phyloP scores from a whole-genome alignment of 2,797 vertebrate species.

The Merluccius polli region DNA sequence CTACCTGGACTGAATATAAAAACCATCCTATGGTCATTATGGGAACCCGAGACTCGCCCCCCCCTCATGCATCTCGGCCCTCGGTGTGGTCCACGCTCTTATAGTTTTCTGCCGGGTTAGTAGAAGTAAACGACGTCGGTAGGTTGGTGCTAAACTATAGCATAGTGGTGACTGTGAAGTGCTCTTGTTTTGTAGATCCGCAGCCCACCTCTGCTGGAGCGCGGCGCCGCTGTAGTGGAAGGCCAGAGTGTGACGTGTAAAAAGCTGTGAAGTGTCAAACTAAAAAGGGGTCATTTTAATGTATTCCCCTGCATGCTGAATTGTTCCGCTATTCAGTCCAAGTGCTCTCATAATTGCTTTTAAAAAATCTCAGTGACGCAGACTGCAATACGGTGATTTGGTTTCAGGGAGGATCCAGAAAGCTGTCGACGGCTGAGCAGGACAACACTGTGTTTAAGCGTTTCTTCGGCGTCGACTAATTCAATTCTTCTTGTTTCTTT shows the following conservation, averaged over 20 bases:
- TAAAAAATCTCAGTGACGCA: slow-evolving; percentile 24
- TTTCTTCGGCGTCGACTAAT: background rate
- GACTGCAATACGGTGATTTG: background rate
- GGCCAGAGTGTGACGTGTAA: slow-evolving; percentile 29
- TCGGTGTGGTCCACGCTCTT: background rate
- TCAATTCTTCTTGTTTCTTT: background rate
- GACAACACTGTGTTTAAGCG: background rate
- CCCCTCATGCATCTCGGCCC: background rate
- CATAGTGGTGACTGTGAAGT: slow-evolving; percentile 21
- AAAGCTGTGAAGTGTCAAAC: slow-evolving; percentile 46
- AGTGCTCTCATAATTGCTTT: slow-evolving; percentile 42
- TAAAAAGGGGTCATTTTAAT: slow-evolving; percentile 60
- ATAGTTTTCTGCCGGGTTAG: background rate
- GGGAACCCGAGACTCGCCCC: background rate
- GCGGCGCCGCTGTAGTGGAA: slow-evolving; percentile 24
- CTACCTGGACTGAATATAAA: no score
- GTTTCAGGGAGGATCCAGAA: background rate
- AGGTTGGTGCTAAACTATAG: slow-evolving; percentile 31
- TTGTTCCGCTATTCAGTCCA: slow-evolving; percentile 26
- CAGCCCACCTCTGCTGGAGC: slow-evolving; percentile 28
- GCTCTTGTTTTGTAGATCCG: slow-evolving; percentile 34
- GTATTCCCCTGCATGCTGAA: slow-evolving; percentile 38
- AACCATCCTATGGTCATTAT: background rate
- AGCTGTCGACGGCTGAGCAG: background rate
- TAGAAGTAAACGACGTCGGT: background rate